Evolutionary conservation across 2,888 invertebrate genomes (phyloP).

Genomic region (Sericinus montela): DNA sequence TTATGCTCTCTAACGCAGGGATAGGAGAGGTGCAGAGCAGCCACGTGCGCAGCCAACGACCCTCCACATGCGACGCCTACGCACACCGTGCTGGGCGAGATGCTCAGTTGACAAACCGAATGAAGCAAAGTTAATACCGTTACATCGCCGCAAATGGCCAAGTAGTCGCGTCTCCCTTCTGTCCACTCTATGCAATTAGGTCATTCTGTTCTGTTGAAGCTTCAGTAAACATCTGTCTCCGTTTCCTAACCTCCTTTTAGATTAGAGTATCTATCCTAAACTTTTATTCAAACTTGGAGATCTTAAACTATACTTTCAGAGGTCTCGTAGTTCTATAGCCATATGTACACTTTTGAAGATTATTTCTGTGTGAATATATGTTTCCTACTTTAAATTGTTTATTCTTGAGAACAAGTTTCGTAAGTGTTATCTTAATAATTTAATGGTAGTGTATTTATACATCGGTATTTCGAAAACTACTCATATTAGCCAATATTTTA

Average conservation of each 20-base stretch:
- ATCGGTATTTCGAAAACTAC: too few species aligned
- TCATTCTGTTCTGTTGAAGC: conserved; percentile 74
- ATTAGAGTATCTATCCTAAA: conserved; percentile 40
- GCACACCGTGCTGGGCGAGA: conserved; percentile 91
- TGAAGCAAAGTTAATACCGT: conserved; percentile 81
- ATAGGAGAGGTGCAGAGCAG: conserved; percentile 69
- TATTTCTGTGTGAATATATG: background rate
- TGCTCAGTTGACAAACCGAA: conserved; percentile 83
- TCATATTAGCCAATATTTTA: too few species aligned
- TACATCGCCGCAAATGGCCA: conserved; percentile 71
- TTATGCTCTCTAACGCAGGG: conserved; percentile 78
- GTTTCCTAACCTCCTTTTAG: conserved; percentile 62
- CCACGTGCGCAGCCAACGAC: conserved; percentile 67
- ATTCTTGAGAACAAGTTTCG: conserved; percentile 11
- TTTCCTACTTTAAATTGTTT: background rate
- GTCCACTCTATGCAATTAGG: conserved; percentile 74
- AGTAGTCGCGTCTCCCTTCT: conserved; percentile 77
- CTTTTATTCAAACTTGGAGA: conserved; percentile 33
- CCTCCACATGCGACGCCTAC: conserved; percentile 86
- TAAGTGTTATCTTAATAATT: background rate
- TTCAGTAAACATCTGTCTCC: conserved; percentile 53
- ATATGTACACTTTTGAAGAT: conserved; percentile 20
- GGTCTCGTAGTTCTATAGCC: conserved; percentile 24
- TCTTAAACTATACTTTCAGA: conserved; percentile 8
- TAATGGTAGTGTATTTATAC: too few species aligned